Conservation (phyloP, 2,888 invertebrate species). For the Miltochrista miniata region DNA sequence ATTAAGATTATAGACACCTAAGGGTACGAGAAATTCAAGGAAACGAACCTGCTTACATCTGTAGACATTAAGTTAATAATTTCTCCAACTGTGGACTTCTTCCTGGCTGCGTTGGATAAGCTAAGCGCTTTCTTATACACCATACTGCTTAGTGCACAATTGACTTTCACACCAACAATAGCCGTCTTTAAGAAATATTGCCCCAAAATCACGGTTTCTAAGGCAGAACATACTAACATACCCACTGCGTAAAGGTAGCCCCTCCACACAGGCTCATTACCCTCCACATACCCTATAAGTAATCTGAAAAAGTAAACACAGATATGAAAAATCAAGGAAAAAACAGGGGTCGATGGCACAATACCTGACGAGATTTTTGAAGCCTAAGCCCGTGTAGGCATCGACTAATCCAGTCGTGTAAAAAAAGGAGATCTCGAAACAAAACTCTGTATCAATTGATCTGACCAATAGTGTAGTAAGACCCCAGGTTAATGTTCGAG, state of each 20-base stretch:
- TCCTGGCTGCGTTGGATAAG: conserved; percentile 88
- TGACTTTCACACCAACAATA: conserved; percentile 91
- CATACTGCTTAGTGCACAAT: conserved; percentile 90
- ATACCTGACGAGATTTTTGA: too few relatives aligned
- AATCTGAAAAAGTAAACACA: conserved; percentile 60
- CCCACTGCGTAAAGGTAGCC: conserved; percentile 90
- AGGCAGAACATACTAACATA: conserved; percentile 86
- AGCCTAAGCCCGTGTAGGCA: too few relatives aligned
- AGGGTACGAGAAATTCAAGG: not conserved
- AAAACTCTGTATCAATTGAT: too few relatives aligned
- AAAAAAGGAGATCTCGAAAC: too few relatives aligned
- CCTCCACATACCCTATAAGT: conserved; percentile 86
- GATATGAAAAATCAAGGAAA: too few relatives aligned
- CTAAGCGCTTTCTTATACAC: conserved; percentile 91
- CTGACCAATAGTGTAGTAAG: too few relatives aligned
- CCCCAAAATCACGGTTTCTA: conserved; percentile 90
- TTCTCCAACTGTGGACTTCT: conserved; percentile 91
- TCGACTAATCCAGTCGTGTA: too few relatives aligned
- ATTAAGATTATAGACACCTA: too few relatives aligned
- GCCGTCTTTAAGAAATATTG: conserved; percentile 94
- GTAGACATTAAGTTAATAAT: conserved; percentile 94
- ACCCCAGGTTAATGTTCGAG: too few relatives aligned
- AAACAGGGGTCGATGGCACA: too few relatives aligned
- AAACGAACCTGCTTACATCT: conserved; percentile 87
- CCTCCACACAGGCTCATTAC: conserved; percentile 87